Base-by-base conservation (phyloP, 2,888 invertebrate species). In the Entomobrya proxima region DNA sequence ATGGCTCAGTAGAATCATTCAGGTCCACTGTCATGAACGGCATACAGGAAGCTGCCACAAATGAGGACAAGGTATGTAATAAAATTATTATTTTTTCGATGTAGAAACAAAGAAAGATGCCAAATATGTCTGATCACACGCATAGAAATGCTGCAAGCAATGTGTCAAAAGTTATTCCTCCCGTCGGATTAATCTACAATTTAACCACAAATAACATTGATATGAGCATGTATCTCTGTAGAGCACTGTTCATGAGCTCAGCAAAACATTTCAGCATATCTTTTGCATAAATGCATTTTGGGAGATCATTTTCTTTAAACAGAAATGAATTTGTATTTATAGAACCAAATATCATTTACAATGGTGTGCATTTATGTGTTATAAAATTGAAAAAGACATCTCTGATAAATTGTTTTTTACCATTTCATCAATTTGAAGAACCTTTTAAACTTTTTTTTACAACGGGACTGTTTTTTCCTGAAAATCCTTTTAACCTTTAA, bases 11-110 rank as follows among this genome's bases (percentile, higher is more conserved):
- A 27, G 88, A 88, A 76, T 87, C 88, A 61, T 89, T 88, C 87
- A 86, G 90, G 77, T 85, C 87, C 44, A 37, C 89, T 18, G 85
- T 89, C 80, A 88, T 88, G 86, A 90, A 90, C 61, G 89, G 89
- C 44, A 86, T 90, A 55, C 89, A 90, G 85, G 88, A 88, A 75
- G 88, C 86, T 52, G 82, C 86, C n/a, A 85, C 84, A 74, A 87
- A 87, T 76, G 89, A 89, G 78, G 89, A 89, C 47, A 89, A 90
- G 89, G 89, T 89, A 89, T 75, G 85, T n/a, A n/a, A n/a, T n/a
- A n/a, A n/a, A n/a, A 55, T 75, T 75, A 55, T 5, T 35, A 37
- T 2, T 30, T 67, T 47, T 40, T 40, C 15, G 15, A 15, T 40
- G 44, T 15, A 69, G n/a, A n/a, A n/a, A 44, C 13, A 44, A n/a